phyloP scores from a whole-genome alignment of 2,888 invertebrate genomes.

The Phengaris alcon region DNA sequence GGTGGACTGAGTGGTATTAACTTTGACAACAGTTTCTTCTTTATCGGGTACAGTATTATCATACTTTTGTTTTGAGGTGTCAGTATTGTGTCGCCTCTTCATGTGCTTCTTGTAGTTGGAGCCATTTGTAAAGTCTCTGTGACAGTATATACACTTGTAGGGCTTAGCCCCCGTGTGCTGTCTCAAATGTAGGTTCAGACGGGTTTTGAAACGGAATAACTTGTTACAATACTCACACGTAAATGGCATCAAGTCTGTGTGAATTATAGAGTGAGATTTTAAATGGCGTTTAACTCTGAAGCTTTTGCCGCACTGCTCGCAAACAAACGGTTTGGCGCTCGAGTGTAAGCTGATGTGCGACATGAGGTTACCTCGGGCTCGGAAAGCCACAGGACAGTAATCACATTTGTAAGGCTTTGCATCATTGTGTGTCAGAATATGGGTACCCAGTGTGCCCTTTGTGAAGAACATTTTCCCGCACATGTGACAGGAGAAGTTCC shows the following conservation, averaged over 20 bases:
- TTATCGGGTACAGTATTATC: constrained; percentile 46
- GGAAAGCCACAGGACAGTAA: constrained; percentile 64
- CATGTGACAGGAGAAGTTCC: constrained; percentile 68
- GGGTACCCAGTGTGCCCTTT: constrained; percentile 66
- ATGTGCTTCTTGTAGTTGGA: constrained; percentile 74
- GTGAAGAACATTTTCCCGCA: constrained; percentile 75
- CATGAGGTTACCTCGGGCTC: constrained; percentile 65
- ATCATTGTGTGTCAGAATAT: constrained; percentile 67
- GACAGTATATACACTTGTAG: constrained; percentile 64
- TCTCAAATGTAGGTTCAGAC: constrained; percentile 65
- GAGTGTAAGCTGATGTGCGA: constrained; percentile 68
- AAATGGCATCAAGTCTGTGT: constrained; percentile 70
- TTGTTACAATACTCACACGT: constrained; percentile 68
- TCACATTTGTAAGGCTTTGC: constrained; percentile 67
- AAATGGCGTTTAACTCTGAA: constrained; percentile 68
- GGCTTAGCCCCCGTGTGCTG: constrained; percentile 75
- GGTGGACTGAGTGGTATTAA: background rate
- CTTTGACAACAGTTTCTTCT: constrained; percentile 33
- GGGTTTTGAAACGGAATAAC: constrained; percentile 67
- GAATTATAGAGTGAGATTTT: constrained; percentile 72
- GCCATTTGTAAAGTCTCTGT: constrained; percentile 70
- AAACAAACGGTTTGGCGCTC: constrained; percentile 66
- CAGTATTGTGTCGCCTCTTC: constrained; percentile 68
- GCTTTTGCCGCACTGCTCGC: constrained; percentile 71
- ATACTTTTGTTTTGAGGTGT: constrained; percentile 59